These are phyloP conservation scores for Pheucticus melanocephalus DNA, from an alignment of 2,113 vertebrate genomes.

Conservation along the genomic window DNA sequence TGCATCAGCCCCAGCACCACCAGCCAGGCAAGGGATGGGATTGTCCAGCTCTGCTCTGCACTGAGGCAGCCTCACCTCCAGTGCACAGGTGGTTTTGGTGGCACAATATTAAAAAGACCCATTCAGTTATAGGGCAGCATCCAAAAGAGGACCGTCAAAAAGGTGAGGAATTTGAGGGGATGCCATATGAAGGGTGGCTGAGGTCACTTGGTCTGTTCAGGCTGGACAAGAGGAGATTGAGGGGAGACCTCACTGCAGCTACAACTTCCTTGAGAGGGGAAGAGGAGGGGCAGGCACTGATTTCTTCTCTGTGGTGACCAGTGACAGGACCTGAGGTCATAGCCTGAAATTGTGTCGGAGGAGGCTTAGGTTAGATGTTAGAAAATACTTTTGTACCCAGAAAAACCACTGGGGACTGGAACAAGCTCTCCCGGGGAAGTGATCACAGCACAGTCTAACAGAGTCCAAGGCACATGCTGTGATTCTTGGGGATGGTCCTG, in stretches of 20 bases:
- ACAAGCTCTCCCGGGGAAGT: not conserved
- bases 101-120: not conserved
- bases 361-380: not conserved
- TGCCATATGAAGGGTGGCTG: rapidly evolving
- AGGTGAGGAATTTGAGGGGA: not conserved
- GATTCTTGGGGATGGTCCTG: not conserved
- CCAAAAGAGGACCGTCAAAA: not conserved
- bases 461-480: not conserved
- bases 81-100: not conserved
- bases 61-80: rapidly evolving
- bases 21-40: not conserved
- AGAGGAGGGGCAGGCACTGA: not conserved
- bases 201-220: not conserved
- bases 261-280: not conserved
- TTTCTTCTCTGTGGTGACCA: not conserved
- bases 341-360: not conserved
- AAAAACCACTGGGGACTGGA: not conserved
- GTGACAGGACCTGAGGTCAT: not conserved
- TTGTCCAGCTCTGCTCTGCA: not conserved
- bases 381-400: not conserved
- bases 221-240: not conserved
- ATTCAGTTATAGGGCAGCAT: not conserved
- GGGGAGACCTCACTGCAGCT: too few species aligned
- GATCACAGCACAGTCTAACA: too few species aligned
- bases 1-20: rapidly evolving